Evolutionary conservation across 2,888 invertebrate species (phyloP).

Genomic region (Ophion ellenae): DNA sequence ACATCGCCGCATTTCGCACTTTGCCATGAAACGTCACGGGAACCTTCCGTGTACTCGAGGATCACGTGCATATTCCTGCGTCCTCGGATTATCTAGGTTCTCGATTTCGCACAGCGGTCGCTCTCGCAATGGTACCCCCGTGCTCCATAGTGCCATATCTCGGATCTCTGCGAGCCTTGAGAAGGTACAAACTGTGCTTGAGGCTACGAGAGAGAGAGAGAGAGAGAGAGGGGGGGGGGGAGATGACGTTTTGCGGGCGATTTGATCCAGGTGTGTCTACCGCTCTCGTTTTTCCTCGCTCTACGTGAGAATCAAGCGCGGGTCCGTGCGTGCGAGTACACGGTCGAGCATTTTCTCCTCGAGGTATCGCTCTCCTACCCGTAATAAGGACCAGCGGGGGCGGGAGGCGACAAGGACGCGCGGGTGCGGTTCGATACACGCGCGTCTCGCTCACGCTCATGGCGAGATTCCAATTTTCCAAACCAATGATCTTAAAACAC

Average conservation of each 20-base stretch:
- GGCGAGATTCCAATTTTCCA: slow-evolving; percentile 69
- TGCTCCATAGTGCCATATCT: no score
- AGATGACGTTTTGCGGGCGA: background rate
- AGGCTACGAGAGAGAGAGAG: background rate
- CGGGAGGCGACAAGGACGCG: slow-evolving; percentile 55
- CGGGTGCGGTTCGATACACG: slow-evolving; percentile 21
- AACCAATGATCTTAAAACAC: slow-evolving; percentile 70
- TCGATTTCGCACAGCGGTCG: no score
- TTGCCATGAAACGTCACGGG: no score
- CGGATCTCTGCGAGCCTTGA: no score
- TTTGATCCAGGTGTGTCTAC: slow-evolving; percentile 24
- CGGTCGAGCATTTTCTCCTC: slow-evolving; percentile 13
- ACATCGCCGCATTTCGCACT: no score
- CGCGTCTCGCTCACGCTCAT: slow-evolving; percentile 47
- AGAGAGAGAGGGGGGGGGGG: background rate
- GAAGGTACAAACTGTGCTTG: background rate
- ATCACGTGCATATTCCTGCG: no score
- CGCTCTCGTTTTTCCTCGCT: slow-evolving; percentile 34
- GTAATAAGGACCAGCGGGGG: slow-evolving; percentile 36
- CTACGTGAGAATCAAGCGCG: slow-evolving; percentile 2
- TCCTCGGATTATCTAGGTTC: no score
- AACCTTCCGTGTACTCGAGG: no score
- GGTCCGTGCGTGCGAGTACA: background rate
- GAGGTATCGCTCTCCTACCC: background rate
- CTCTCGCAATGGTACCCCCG: no score